Percentiles rank a stretch among this genome's conserved stretches.
Conservation (phyloP, 2,888 invertebrate species). For the Allolobophora icterica region DNA sequence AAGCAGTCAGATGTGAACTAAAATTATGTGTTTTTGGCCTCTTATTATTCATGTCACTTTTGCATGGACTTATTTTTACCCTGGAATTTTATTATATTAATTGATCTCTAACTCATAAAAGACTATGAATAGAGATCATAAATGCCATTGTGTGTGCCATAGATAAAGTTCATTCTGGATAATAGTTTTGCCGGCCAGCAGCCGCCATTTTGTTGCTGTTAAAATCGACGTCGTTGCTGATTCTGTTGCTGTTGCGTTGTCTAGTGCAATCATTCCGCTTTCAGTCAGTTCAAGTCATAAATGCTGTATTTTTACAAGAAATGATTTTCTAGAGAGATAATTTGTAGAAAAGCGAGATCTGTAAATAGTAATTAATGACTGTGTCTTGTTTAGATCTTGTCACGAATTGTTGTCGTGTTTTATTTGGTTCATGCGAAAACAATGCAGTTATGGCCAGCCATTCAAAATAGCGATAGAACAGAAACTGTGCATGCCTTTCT, state of each 20-base stretch:
- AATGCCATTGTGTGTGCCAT: background rate
- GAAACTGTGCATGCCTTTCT: no score
- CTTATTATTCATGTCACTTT: background rate
- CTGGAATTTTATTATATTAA: background rate
- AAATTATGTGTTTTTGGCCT: background rate
- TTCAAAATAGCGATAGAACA: no score
- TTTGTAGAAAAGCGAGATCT: constrained; percentile 13
- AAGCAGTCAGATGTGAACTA: background rate
- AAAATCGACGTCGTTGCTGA: background rate
- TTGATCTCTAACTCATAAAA: background rate
- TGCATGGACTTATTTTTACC: background rate
- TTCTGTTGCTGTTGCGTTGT: background rate
- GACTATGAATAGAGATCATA: background rate
- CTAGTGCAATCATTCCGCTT: constrained; percentile 23
- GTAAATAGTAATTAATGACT: background rate
- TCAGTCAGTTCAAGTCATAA: background rate
- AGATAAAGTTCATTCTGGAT: background rate
- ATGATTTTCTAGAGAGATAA: constrained; percentile 19
- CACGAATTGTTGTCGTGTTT: background rate
- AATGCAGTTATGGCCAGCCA: background rate
- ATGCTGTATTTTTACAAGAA: background rate
- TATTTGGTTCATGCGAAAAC: background rate
- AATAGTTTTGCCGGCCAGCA: background rate
- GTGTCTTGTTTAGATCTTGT: background rate
- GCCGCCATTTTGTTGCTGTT: background rate